Evolutionary conservation across 2,113 vertebrate genomes (phyloP), one percentile per base, ranked within the genome.

Genomic region (Arvicanthis niloticus): DNA sequence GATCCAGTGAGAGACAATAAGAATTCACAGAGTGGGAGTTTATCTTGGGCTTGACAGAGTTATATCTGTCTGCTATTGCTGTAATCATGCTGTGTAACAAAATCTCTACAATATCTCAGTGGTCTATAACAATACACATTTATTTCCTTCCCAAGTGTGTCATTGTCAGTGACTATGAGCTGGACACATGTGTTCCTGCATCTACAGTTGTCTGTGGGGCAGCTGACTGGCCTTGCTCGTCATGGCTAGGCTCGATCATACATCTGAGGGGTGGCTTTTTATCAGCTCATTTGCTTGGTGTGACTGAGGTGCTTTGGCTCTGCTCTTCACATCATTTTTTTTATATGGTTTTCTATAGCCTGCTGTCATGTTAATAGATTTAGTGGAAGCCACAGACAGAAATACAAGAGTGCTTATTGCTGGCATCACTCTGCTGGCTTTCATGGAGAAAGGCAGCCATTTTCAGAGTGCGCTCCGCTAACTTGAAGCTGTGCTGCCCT

Each of bases 291-390:
- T 51, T 70, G 37, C 56, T 62, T 89, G 53, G 13, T 68, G 2
- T 75, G 62, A 68, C 31, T 48, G 0, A 65, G 68, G 40, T 75
- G 40, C 58, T 86, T 76, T 82, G 85, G 2, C 70, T 88, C 48
- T 76, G 65, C 62, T 96, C 68, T 72, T 91, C 26, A 15, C 13
- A 51, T 56, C 76, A 62, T 96, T 92, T 68, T 92, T 68, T 88
- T 92, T 76, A 37, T 5, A 73, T 81, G n/a, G 31, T 31, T 65
- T 70, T 51, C n/a, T 34, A 73, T 40, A 60, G 85, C 48, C 10
- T 78, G 34, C 31, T 85, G 75, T 93, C 21, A 21, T 68, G 62
- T 92, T 22, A 88, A 67, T 3, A 65, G 70, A 94, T 95, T 77
- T 56, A 45, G 73, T 73, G 72, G 31, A 51, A 86, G 68, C 94